These are phyloP conservation scores for Spheniscus humboldti DNA, from an alignment of 2,797 vertebrate genomes.

Conservation along the genomic window DNA sequence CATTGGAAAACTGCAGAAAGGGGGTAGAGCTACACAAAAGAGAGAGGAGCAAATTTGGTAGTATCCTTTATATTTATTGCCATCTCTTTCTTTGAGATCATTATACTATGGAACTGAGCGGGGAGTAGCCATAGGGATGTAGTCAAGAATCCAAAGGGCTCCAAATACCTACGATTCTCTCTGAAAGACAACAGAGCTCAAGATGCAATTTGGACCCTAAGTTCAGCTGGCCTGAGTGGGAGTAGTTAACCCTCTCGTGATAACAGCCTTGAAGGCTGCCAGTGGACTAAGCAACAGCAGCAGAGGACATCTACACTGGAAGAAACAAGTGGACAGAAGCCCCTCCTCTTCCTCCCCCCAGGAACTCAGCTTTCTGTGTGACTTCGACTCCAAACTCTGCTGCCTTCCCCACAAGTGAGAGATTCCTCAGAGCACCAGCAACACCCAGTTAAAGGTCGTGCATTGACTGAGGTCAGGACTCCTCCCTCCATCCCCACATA, in stretches of 20 bases:
- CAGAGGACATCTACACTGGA: not conserved
- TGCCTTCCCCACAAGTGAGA: not conserved
- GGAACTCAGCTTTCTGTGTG: not conserved
- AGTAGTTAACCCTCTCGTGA: not conserved
- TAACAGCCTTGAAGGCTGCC: not conserved
- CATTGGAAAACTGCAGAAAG: constrained; percentile 60
- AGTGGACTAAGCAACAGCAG: not conserved
- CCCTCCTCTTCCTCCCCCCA: not conserved
- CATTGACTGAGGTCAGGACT: not conserved
- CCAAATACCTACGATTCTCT: not conserved
- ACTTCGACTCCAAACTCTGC: not conserved
- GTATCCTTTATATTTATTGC: constrained; percentile 23
- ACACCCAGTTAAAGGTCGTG: not conserved
- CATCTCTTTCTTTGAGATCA: constrained; percentile 15
- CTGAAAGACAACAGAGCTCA: not conserved
- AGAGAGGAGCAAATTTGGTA: constrained; percentile 60
- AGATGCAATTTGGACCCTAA: not conserved
- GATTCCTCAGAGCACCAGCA: not conserved
- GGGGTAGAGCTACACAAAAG: constrained; percentile 57
- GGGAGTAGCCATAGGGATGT: not conserved
- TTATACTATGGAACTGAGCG: not conserved
- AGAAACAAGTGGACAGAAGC: not conserved
- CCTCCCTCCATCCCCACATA: not conserved
- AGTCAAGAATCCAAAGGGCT: not conserved
- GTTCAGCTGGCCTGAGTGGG: not conserved